These are phyloP conservation scores for Macroramphosus scolopax DNA, from an alignment of 2,797 vertebrate species.

Conservation along the genomic window DNA sequence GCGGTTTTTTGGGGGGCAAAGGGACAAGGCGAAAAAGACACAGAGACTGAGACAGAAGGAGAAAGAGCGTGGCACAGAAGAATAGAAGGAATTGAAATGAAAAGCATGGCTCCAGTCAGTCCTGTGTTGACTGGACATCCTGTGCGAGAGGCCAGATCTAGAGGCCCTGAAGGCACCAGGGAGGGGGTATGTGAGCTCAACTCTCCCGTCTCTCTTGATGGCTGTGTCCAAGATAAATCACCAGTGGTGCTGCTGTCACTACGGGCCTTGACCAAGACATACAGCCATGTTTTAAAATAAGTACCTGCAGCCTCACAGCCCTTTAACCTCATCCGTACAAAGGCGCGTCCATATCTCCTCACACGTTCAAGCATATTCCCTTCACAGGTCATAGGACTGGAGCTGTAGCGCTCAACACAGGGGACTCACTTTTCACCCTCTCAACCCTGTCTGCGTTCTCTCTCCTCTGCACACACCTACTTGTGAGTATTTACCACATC, in stretches of 20 bases:
- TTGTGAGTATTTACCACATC: conserved; percentile 68
- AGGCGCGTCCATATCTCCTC: conserved; percentile 57
- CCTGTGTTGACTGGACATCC: conserved; percentile 65
- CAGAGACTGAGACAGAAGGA: conserved; percentile 37
- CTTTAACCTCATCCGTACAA: conserved; percentile 59
- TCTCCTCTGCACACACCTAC: conserved; percentile 27
- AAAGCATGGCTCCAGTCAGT: conserved; percentile 49
- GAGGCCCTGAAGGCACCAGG: conserved; percentile 47
- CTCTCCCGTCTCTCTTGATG: conserved; percentile 57
- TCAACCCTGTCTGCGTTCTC: conserved; percentile 46
- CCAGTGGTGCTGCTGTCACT: conserved; percentile 73
- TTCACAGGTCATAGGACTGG: conserved; percentile 70
- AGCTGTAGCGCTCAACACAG: conserved; percentile 46
- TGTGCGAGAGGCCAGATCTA: conserved; percentile 47
- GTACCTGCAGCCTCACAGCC: conserved; percentile 58
- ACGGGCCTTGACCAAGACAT: conserved; percentile 78
- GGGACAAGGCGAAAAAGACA: conserved; percentile 67
- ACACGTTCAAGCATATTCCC: conserved; percentile 55
- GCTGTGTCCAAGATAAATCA: conserved; percentile 79
- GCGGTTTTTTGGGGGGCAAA: conserved; percentile 69
- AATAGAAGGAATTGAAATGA: conserved; percentile 40
- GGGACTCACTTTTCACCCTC: conserved; percentile 63
- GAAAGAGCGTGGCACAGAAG: conserved; percentile 23
- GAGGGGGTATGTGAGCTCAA: conserved; percentile 47
- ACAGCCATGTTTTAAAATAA: conserved; percentile 75